Percentiles rank a stretch among this genome's conserved stretches.
These are phyloP conservation scores for Pycnonotus jocosus DNA, from an alignment of 2,113 vertebrate species.

Conservation along the genomic window DNA sequence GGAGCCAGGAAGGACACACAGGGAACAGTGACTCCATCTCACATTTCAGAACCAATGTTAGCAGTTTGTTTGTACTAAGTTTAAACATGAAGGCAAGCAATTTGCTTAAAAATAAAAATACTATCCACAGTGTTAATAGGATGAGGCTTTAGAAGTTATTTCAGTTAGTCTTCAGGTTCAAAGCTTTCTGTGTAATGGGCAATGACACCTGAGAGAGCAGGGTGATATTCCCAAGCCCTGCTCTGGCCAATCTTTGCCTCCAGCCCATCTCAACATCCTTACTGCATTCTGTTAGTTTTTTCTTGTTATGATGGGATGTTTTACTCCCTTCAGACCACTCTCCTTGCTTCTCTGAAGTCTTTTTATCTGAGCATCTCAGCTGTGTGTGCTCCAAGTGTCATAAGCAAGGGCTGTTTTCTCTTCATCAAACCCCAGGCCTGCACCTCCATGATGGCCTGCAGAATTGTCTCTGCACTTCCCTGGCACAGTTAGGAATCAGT, in stretches of 20 bases:
- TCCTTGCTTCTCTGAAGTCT: not conserved
- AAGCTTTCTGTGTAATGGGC: not conserved
- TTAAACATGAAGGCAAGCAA: rapidly evolving
- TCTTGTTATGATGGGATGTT: not conserved
- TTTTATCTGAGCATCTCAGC: not conserved
- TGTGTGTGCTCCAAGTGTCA: not conserved
- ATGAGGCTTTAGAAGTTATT: not conserved
- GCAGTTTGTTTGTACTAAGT: not conserved
- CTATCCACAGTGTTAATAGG: not conserved
- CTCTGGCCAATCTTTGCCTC: not conserved
- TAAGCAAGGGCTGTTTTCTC: not conserved
- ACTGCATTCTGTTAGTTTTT: not conserved
- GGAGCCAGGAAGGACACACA: not conserved
- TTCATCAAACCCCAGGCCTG: not conserved
- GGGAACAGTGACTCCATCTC: not conserved
- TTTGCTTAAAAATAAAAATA: not conserved
- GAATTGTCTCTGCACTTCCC: not conserved
- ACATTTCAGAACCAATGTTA: not conserved
- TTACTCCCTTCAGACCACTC: not conserved
- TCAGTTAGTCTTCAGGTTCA: not conserved
- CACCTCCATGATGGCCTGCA: not conserved
- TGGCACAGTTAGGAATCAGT: not conserved
- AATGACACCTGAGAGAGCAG: not conserved
- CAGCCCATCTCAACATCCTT: not conserved
- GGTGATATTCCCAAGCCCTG: not conserved